phyloP scores from a whole-genome alignment of 2,797 vertebrate genomes.

The Pteronotus mesoamericanus region DNA sequence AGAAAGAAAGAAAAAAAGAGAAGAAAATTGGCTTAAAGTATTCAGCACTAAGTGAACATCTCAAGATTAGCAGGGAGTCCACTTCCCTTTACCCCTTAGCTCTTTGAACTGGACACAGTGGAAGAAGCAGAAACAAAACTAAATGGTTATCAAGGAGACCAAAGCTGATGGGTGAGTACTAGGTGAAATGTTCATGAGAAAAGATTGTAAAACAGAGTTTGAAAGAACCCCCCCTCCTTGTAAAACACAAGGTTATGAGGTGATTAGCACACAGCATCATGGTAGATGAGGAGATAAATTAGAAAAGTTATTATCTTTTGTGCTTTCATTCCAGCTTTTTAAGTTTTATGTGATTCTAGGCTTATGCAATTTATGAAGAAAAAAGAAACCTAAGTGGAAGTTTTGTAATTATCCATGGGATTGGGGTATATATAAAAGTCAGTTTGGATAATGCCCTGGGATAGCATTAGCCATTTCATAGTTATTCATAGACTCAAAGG shows the following conservation, averaged over 20 bases:
- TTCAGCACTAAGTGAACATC: neutral
- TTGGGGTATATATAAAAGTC: neutral
- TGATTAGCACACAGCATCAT: neutral
- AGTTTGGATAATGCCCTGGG: neutral
- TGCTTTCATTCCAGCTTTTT: neutral
- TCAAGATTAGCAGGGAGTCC: slow-evolving; percentile 42
- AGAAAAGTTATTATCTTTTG: neutral
- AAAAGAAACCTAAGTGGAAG: neutral
- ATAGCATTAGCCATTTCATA: neutral
- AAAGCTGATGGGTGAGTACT: neutral
- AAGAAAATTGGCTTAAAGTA: slow-evolving; percentile 39
- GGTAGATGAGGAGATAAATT: neutral
- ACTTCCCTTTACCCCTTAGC: neutral
- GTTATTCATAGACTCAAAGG: neutral
- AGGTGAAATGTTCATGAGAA: neutral
- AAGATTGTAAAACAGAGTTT: neutral
- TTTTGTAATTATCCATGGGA: slow-evolving; percentile 1
- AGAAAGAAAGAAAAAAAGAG: neutral
- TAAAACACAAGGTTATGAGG: neutral
- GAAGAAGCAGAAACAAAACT: slow-evolving; percentile 2
- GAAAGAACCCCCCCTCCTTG: neutral
- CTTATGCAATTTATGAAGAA: neutral
- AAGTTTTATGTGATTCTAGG: neutral
- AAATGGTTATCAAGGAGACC: neutral
- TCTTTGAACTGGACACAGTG: neutral